Conservation (phyloP, 2,113 vertebrate species). For the Mustelus asterias region DNA sequence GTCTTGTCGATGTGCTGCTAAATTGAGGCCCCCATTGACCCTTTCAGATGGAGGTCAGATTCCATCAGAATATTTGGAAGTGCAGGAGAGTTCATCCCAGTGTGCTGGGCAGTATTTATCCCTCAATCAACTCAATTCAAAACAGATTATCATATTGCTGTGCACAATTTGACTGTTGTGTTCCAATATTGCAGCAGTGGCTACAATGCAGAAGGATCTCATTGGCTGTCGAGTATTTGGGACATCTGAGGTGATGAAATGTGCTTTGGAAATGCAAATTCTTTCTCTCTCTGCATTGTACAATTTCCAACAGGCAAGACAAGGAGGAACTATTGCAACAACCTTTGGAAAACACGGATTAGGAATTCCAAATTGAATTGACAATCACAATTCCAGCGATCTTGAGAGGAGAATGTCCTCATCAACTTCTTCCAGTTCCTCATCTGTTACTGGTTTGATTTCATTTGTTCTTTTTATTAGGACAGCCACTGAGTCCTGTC, state of each 20-base stretch:
- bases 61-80: neutral
- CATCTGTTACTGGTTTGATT: slow-evolving; percentile 47
- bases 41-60: neutral
- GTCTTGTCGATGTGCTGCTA: too few species aligned
- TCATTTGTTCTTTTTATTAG: slow-evolving; percentile 56
- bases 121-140: neutral
- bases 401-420: slow-evolving; percentile 43
- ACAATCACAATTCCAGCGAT: slow-evolving; percentile 25
- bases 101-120: neutral
- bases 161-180: neutral
- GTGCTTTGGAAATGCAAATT: neutral
- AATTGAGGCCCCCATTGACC: too few species aligned
- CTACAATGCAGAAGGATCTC: neutral
- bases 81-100: too few species aligned
- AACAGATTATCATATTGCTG: neutral
- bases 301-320: neutral
- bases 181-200: neutral
- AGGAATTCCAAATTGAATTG: neutral
- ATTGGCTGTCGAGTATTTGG: neutral
- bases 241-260: neutral
- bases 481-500: slow-evolving; percentile 52
- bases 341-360: neutral
- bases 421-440: slow-evolving; percentile 48
- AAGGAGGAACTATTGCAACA: neutral
- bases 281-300: neutral